Percentiles rank a stretch among this genome's conserved stretches.
Evolutionary conservation across 2,888 invertebrate species (phyloP).

Genomic region (Tridacna crocea): DNA sequence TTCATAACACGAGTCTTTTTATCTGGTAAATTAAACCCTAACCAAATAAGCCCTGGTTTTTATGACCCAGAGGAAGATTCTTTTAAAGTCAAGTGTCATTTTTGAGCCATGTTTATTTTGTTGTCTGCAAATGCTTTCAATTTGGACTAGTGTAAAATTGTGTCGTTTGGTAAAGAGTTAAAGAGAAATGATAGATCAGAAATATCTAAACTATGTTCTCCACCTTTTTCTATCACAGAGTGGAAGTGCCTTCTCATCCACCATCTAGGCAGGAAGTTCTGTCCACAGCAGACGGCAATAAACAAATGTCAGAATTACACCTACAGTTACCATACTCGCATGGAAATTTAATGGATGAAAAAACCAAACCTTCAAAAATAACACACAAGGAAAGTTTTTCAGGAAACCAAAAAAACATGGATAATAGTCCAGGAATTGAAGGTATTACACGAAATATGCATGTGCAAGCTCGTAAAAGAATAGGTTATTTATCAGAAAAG

Average conservation of each 20-base stretch:
- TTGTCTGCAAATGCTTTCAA: too few species aligned
- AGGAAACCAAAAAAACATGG: neutral
- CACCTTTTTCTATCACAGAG: conserved; percentile 16
- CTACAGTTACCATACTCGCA: neutral
- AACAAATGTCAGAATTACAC: conserved; percentile 17
- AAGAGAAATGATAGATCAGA: too few species aligned
- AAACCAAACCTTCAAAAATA: neutral
- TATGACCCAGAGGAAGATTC: too few species aligned
- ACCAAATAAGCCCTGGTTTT: too few species aligned
- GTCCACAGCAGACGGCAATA: conserved; percentile 14
- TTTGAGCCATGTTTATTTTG: too few species aligned
- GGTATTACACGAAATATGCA: neutral
- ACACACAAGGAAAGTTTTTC: neutral
- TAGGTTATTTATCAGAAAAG: conserved; percentile 37
- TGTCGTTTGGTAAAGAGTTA: too few species aligned
- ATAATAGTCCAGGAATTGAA: neutral
- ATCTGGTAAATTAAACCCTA: too few species aligned
- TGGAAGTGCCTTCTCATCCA: conserved; percentile 37
- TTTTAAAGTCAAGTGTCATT: too few species aligned
- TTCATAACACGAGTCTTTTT: too few species aligned
- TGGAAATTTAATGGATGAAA: neutral
- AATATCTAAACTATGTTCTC: too few species aligned
- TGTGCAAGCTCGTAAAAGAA: conserved; percentile 1
- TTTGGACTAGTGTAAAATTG: too few species aligned
- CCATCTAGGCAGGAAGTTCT: conserved; percentile 51